Percentiles rank a stretch among this genome's conserved stretches.
Evolutionary conservation across 1,140 invertebrate species (phyloP).

Genomic region (Nasonia giraulti): DNA sequence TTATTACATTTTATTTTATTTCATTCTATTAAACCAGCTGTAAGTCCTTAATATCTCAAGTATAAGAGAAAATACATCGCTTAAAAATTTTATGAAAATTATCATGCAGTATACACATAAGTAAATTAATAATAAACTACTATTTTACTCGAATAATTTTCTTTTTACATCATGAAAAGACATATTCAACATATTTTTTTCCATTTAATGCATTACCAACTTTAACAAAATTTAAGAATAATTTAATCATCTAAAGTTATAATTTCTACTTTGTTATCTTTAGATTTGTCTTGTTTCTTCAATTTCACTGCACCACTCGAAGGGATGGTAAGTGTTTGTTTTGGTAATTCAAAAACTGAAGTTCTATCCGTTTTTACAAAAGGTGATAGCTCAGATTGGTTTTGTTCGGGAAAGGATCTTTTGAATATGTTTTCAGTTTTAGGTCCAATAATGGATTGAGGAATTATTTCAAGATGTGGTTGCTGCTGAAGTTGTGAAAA

Average conservation of each 20-base stretch:
- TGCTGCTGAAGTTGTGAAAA: conserved; percentile 79
- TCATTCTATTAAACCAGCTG: no score
- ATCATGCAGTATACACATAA: no score
- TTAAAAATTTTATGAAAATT: no score
- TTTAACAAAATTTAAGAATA: background rate
- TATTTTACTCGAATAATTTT: no score
- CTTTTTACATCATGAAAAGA: no score
- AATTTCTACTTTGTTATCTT: conserved; percentile 68
- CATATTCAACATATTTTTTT: no score
- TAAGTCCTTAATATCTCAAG: no score
- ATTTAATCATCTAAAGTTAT: conserved; percentile 70
- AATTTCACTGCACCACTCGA: conserved; percentile 58
- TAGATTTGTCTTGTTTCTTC: conserved; percentile 58
- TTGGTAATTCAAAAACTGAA: conserved; percentile 19
- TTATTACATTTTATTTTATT: no score
- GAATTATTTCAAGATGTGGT: conserved; percentile 78
- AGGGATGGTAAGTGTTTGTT: conserved; percentile 21
- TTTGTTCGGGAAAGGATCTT: background rate
- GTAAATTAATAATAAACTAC: no score
- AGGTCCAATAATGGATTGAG: conserved; percentile 61
- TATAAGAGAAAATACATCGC: no score
- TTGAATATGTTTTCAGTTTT: background rate
- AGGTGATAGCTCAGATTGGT: background rate
- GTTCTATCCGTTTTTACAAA: background rate
- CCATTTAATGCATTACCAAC: background rate